phyloP scores from a whole-genome alignment of 2,797 vertebrate genomes.

The Momotus momota region DNA sequence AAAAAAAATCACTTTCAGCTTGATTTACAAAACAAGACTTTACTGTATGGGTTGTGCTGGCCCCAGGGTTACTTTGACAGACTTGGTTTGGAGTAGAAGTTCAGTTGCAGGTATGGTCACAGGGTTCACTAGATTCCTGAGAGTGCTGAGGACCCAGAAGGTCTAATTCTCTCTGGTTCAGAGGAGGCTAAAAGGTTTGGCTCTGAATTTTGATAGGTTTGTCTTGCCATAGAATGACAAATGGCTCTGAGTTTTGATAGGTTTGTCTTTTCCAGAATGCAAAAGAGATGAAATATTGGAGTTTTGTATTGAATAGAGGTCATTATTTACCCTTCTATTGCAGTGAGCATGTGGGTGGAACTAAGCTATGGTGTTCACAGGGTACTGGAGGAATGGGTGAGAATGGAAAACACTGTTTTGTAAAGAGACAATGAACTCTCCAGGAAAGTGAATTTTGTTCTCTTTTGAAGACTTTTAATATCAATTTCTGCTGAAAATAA shows the following conservation, averaged over 20 bases:
- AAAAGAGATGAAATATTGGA: neutral
- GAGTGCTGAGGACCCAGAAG: neutral
- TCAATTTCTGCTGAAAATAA: neutral
- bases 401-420: neutral
- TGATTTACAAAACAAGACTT: neutral
- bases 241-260: neutral
- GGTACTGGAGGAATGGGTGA: neutral
- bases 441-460: neutral
- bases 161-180: constrained; percentile 17
- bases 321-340: neutral
- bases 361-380: neutral
- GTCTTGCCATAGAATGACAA: neutral
- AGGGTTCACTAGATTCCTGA: constrained; percentile 11
- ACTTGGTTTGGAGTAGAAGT: neutral
- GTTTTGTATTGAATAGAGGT: neutral
- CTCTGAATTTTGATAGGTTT: neutral
- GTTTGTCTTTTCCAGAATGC: neutral
- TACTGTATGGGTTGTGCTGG: neutral
- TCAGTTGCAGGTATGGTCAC: neutral
- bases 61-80: neutral
- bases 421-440: neutral
- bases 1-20: neutral
- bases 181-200: neutral
- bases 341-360: neutral
- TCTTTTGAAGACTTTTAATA: neutral